Base-by-base conservation (phyloP, 2,797 vertebrate species). In the Cirrhinus molitorella region DNA sequence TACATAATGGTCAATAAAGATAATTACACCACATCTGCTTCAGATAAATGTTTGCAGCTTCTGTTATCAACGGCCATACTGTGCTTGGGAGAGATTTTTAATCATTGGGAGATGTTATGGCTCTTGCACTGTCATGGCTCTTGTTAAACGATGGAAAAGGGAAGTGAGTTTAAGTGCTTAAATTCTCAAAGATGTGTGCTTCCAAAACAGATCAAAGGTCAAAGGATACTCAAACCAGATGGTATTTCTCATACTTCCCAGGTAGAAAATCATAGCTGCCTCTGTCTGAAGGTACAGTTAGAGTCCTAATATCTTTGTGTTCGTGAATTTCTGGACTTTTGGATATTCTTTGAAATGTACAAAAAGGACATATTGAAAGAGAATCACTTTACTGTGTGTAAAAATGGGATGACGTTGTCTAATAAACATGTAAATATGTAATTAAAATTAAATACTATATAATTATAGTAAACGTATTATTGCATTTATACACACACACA, bases 151-250 rank as follows among this genome's bases (percentile, higher is more conserved):
- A 83, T 82, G 85, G 86, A 88, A 80, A 80, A 90, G 90, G 90
- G 87, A 92, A 87, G 59, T 37, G 34, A 59, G 80, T 84, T 88
- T 77, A 85, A 63, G 34, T 49, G 83, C 76, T 77, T 53, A 61
- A 79, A 74, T 85, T 61, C 78, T 75, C 40, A 19, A 84, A 65
- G 86, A 70, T 83, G 51, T 83, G 68, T 28, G 31, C 78, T 61
- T 80, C 80, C 73, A 86, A 63, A 84, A 88, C 72, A 86, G 82
- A 84, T 53, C 40, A 76, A 87, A 79, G 86, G 87, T 85, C 70
- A 88, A 86, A 70, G 77, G 76, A 80, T 80, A 88, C 79, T 84
- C 74, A 90, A 86, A 89, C 80, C 89, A 93, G 89, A 91, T 86
- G 86, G 68, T 79, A 81, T 80, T 83, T 87, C 81, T 81, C 75